These are phyloP conservation scores for Eupithecia subfuscata DNA, from an alignment of 2,888 invertebrate species.

Conservation along the genomic window DNA sequence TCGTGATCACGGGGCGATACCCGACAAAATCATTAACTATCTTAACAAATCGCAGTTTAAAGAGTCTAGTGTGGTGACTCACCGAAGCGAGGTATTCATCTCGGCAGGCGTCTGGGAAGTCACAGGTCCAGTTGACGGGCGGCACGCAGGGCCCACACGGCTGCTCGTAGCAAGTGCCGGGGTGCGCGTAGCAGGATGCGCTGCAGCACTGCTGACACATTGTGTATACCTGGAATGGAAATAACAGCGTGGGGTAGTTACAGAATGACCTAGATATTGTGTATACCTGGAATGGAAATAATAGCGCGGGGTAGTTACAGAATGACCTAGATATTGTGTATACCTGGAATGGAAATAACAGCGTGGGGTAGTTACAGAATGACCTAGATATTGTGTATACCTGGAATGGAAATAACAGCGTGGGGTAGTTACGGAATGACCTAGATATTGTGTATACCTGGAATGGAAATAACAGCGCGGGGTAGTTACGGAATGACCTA, in stretches of 20 bases:
- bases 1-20: too few relatives aligned
- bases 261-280: slow-evolving; percentile 43
- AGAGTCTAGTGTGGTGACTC: slow-evolving; percentile 34
- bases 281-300: slow-evolving; percentile 62
- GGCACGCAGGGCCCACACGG: slow-evolving; percentile 67
- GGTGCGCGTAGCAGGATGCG: slow-evolving; percentile 58
- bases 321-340: slow-evolving; percentile 57
- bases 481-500: not conserved
- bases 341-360: slow-evolving; percentile 55
- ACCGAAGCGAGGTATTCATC: slow-evolving; percentile 76
- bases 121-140: slow-evolving; percentile 71
- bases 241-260: not conserved
- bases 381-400: slow-evolving; percentile 64
- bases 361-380: not conserved
- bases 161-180: slow-evolving; percentile 61
- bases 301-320: not conserved
- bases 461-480: not conserved
- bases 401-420: slow-evolving; percentile 46
- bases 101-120: slow-evolving; percentile 66
- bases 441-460: slow-evolving; percentile 70
- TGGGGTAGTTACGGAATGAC: not conserved
- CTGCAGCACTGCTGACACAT: slow-evolving; percentile 72
- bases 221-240: slow-evolving; percentile 65
- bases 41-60: too few relatives aligned
- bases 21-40: too few relatives aligned